Base-by-base conservation (phyloP, 2,797 vertebrate species). In the Sphaeramia orbicularis region DNA sequence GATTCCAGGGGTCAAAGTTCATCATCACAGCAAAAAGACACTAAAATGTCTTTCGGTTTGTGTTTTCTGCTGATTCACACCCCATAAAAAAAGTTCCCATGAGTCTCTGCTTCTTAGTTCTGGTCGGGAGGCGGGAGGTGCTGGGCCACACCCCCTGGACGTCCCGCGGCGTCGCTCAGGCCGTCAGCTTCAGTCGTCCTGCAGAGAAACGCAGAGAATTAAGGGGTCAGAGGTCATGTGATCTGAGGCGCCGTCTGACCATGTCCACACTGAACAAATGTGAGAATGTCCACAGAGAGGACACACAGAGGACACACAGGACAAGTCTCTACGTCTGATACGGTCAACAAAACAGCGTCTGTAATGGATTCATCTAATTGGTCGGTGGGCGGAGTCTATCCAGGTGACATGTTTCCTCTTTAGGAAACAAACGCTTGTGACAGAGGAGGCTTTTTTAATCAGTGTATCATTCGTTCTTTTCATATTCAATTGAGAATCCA, bases 111-210 rank as follows among this genome's bases (percentile, higher is more conserved):
- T 72, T 43, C 42, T 19, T 11, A 7, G 4, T 7, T 49, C 10
- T 0, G 16, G 15, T 21, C 8, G 42, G 3, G 24, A 12, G 41
- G 30, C 0, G 0, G 41, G 0, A 59, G 67, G 66, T 62, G 76
- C 40, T 83, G 68, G 69, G 10, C 4, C 45, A 60, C 71, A 54
- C 72, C 76, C 81, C 5, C 35, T 0, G 12, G 50, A 8, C 6
- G 21, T 54, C 52, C 59, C 7, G 2, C 8, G 1, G 27, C 30
- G 2, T 37, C 52, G 11, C n/a, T 93, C 76, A 94, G 36, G 90
- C 90, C 0, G 86, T 89, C 52, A 94, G 58, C 82, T 94, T 94
- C 84, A 92, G 69, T 85, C 92, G 92, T 91, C 93, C 94, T 94
- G 80, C 56, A 54, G 45, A 60, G 37, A 58, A 7, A 75, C 55